Evolutionary conservation across 2,113 vertebrate species (phyloP).

Genomic region (Australoheros scitulus): DNA sequence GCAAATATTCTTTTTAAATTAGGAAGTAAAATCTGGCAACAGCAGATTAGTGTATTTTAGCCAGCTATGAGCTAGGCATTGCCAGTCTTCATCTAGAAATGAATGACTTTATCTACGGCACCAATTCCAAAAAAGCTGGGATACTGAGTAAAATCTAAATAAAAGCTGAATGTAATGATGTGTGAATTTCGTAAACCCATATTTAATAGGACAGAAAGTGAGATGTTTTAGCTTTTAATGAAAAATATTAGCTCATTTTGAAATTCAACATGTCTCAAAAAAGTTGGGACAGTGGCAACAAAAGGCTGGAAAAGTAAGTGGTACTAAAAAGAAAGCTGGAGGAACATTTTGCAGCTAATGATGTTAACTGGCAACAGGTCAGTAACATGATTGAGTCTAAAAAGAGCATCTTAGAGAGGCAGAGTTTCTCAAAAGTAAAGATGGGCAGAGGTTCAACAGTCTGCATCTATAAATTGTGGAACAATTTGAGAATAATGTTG

Average conservation of each 20-base stretch:
- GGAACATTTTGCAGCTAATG: neutral
- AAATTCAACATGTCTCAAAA: accelerated
- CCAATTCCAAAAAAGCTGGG: neutral
- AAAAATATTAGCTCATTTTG: neutral
- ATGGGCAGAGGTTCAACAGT: too few relatives aligned
- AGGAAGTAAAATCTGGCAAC: neutral
- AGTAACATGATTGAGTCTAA: too few relatives aligned
- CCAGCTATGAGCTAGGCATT: neutral
- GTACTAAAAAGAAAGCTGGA: too few relatives aligned
- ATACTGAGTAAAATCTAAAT: neutral
- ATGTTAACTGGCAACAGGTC: neutral
- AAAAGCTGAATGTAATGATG: neutral
- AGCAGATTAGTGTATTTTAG: neutral
- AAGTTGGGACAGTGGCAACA: neutral
- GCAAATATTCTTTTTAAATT: neutral
- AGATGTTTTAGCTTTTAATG: accelerated
- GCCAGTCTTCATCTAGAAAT: neutral
- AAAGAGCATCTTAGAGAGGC: too few relatives aligned
- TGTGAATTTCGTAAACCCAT: neutral
- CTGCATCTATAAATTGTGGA: too few relatives aligned
- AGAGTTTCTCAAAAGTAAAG: too few relatives aligned
- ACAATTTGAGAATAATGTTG: too few relatives aligned
- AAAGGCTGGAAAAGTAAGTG: neutral
- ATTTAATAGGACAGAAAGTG: neutral
- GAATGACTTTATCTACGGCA: neutral